These are phyloP conservation scores for Aurelia aurita complex sp. Pacific DNA, from an alignment of 30 jellyfish, hydroid and myxozoan species.

Conservation along the genomic window DNA sequence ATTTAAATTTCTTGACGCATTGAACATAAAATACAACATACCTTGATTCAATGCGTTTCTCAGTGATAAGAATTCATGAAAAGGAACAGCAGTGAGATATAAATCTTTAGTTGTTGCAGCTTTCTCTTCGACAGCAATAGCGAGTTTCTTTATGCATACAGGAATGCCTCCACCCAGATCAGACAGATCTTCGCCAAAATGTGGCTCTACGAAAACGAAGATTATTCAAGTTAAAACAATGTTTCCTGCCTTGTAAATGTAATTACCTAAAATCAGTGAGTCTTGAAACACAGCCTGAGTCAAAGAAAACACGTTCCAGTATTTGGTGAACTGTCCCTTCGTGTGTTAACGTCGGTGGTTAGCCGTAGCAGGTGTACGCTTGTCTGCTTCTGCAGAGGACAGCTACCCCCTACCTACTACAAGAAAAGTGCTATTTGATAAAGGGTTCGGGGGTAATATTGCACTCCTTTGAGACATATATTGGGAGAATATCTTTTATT, in stretches of 20 bases:
- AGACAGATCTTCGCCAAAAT: slow-evolving; percentile 60
- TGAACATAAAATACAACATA: background rate
- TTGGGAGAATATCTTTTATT: too few species aligned
- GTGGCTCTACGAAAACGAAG: slow-evolving; percentile 46
- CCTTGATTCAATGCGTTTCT: slow-evolving; percentile 94
- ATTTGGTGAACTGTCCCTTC: too few species aligned
- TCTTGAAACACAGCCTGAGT: too few species aligned
- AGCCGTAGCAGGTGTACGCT: too few species aligned
- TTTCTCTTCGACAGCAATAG: slow-evolving; percentile 45
- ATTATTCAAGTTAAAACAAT: background rate
- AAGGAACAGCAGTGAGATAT: slow-evolving; percentile 60
- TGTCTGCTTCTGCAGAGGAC: too few species aligned
- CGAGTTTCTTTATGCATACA: slow-evolving; percentile 49
- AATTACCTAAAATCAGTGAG: background rate
- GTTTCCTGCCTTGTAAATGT: background rate
- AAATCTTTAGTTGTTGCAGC: slow-evolving; percentile 45
- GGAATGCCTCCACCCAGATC: slow-evolving; percentile 30
- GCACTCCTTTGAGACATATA: too few species aligned
- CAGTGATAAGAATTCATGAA: slow-evolving; percentile 36
- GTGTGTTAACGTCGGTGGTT: too few species aligned
- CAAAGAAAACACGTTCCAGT: too few species aligned
- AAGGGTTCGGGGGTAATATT: too few species aligned
- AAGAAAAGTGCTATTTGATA: too few species aligned
- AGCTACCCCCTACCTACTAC: too few species aligned
- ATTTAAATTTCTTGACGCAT: too few species aligned